Conservation (phyloP, 2,797 vertebrate genomes). For the Corythornis leucogaster region DNA sequence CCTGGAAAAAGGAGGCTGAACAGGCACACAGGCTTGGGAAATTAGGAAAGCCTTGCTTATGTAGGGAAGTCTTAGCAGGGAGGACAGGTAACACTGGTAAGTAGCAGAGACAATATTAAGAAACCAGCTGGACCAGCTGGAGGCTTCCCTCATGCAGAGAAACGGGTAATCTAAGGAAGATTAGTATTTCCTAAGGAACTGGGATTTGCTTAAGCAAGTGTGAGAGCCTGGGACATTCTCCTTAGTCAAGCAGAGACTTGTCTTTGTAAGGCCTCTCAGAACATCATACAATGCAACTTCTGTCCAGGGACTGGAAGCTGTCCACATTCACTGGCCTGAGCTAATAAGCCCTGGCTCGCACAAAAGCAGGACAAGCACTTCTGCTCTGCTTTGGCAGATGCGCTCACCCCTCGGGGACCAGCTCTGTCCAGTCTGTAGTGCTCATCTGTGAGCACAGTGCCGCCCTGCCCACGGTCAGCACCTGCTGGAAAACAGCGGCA, state of each 20-base stretch:
- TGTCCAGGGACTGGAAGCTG: slow-evolving; percentile 24
- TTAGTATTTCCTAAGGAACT: not conserved
- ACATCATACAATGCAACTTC: slow-evolving; percentile 24
- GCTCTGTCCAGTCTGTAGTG: not conserved
- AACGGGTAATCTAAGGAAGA: not conserved
- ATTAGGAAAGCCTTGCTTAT: not conserved
- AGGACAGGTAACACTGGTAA: not conserved
- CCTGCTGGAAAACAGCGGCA: not conserved
- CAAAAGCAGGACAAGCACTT: not conserved
- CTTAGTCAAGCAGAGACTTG: not conserved
- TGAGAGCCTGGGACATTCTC: not conserved
- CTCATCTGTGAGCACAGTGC: not conserved
- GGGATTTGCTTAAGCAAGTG: not conserved
- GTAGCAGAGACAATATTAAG: not conserved
- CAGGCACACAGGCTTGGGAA: not conserved
- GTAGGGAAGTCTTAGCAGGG: not conserved
- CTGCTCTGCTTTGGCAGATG: slow-evolving; percentile 6
- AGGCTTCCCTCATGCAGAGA: not conserved
- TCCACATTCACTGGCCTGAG: not conserved
- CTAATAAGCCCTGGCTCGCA: not conserved
- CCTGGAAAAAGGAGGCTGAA: not conserved
- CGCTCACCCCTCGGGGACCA: not conserved
- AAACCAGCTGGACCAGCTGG: not conserved
- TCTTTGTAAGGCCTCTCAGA: not conserved
- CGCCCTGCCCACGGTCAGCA: not conserved